A percentile compares a stretch with the other conserved stretches of the same genome.
These are phyloP conservation scores for Caprella mutica DNA, from an alignment of 2,888 invertebrate species.

Conservation along the genomic window DNA sequence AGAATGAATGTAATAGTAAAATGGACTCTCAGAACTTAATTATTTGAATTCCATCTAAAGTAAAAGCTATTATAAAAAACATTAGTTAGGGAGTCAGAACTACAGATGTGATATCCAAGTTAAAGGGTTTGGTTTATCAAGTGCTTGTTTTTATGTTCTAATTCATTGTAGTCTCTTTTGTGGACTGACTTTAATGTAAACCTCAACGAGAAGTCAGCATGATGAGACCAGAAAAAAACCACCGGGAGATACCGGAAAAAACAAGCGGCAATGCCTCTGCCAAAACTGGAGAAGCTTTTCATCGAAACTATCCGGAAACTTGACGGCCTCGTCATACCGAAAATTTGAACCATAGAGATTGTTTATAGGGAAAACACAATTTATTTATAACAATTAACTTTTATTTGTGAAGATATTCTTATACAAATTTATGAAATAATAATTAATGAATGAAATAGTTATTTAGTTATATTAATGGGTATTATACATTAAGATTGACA, in stretches of 20 bases:
- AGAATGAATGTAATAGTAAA: too few species aligned
- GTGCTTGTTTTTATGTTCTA: too few species aligned
- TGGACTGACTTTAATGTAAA: too few species aligned
- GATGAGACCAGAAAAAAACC: neutral
- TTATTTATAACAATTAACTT: neutral
- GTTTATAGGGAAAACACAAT: neutral
- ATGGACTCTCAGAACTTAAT: too few species aligned
- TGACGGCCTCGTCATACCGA: neutral
- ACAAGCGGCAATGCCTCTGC: neutral
- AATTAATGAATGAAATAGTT: constrained; percentile 11
- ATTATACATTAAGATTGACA: constrained; percentile 1
- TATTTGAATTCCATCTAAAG: too few species aligned
- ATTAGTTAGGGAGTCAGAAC: too few species aligned
- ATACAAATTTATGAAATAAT: constrained; percentile 12
- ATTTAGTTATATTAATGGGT: constrained; percentile 7
- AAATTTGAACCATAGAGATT: neutral
- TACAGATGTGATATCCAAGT: too few species aligned
- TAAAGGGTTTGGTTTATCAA: too few species aligned
- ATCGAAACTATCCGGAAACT: too few species aligned
- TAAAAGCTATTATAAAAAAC: too few species aligned
- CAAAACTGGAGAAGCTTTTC: neutral
- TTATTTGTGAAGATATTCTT: constrained; percentile 13
- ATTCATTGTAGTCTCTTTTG: too few species aligned
- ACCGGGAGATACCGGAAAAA: neutral
- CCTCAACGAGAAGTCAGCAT: too few species aligned